phyloP scores from a whole-genome alignment of 2,888 invertebrate genomes.

The Amblyjoppa proteus region DNA sequence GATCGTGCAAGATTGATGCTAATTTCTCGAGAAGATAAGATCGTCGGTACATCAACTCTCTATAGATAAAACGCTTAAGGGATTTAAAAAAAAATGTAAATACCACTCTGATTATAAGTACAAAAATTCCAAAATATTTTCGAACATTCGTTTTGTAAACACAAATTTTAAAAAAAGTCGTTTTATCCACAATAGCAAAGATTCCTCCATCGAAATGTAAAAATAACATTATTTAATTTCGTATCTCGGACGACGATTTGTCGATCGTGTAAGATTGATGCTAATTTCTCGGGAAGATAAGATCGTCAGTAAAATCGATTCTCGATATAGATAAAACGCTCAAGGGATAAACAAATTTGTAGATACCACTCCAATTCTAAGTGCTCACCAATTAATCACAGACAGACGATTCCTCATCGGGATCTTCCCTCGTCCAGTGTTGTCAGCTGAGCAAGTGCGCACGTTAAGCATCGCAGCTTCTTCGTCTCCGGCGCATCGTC shows the following conservation, averaged over 20 bases:
- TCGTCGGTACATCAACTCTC: not conserved
- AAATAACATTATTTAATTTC: not conserved
- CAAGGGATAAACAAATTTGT: not conserved
- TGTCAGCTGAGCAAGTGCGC: conserved; percentile 46
- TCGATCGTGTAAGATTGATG: not conserved
- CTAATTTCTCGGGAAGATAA: not conserved
- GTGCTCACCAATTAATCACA: conserved; percentile 58
- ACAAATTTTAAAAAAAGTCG: too few relatives aligned
- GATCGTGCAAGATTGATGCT: not conserved
- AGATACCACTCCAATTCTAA: conserved; percentile 15
- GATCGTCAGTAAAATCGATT: not conserved
- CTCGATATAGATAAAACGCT: conserved; percentile 10
- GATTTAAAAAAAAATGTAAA: conserved; percentile 2
- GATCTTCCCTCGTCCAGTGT: conserved; percentile 36
- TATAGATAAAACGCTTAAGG: not conserved
- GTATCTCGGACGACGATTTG: not conserved
- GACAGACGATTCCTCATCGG: conserved; percentile 59
- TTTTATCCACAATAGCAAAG: too few relatives aligned
- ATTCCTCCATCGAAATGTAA: not conserved
- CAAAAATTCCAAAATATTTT: not conserved
- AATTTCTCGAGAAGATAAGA: conserved; percentile 1
- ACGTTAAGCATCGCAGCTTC: conserved; percentile 53
- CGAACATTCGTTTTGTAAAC: too few relatives aligned
- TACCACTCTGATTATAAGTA: conserved; percentile 8
- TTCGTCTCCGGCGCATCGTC: conserved; percentile 66